Evolutionary conservation across 2,797 vertebrate species (phyloP).

Genomic region (Erpetoichthys calabaricus): DNA sequence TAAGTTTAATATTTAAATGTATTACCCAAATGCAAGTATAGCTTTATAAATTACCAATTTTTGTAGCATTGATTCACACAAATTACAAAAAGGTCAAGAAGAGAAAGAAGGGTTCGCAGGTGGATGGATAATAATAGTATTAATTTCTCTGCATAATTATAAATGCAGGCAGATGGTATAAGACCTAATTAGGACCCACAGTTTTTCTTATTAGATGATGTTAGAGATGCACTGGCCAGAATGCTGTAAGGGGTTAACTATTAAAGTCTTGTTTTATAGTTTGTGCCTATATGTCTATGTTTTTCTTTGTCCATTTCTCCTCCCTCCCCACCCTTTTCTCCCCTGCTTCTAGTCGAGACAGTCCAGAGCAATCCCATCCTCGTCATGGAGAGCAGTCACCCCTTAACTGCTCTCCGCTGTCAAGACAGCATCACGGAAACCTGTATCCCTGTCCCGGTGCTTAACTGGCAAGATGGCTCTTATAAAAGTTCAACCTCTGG

Average conservation of each 20-base stretch:
- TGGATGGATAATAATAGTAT: too few species aligned
- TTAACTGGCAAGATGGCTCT: constrained; percentile 79
- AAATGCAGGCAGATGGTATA: too few species aligned
- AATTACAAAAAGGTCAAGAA: too few species aligned
- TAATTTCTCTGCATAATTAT: too few species aligned
- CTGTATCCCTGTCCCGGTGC: constrained; percentile 82
- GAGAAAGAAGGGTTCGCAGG: too few species aligned
- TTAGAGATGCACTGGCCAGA: constrained; percentile 6
- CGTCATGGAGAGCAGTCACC: constrained; percentile 73
- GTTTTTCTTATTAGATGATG: background rate
- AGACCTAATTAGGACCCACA: too few species aligned
- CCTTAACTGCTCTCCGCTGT: constrained; percentile 66
- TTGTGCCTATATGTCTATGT: constrained; percentile 38
- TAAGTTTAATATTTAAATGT: too few species aligned
- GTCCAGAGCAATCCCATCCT: constrained; percentile 88
- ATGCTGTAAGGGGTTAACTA: constrained; percentile 26
- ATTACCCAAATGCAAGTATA: too few species aligned
- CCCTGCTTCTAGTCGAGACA: constrained; percentile 79
- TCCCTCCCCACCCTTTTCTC: constrained; percentile 37
- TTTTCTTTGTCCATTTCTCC: constrained; percentile 40
- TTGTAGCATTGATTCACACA: too few species aligned
- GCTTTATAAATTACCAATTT: too few species aligned
- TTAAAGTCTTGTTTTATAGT: constrained; percentile 26
- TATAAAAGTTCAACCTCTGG: constrained; percentile 55
- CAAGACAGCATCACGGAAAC: constrained; percentile 92